Evolutionary conservation across 2,888 invertebrate species (phyloP).

Genomic region (Drosophila mayaguana): DNA sequence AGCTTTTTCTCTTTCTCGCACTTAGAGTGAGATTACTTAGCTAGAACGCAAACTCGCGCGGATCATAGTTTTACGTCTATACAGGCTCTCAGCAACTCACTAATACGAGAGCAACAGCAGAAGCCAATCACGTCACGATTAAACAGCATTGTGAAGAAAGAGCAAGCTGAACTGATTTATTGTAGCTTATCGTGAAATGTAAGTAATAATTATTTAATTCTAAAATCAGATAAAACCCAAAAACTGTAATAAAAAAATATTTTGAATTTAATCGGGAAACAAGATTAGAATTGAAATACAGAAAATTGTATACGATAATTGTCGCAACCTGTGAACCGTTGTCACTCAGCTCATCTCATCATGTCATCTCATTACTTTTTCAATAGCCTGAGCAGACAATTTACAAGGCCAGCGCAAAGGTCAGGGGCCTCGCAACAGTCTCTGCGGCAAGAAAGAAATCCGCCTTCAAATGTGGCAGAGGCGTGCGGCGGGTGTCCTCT

Average conservation of each 20-base stretch:
- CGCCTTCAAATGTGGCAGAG: not conserved
- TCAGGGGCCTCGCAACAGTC: conserved; percentile 10
- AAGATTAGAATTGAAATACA: not conserved
- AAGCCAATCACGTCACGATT: not conserved
- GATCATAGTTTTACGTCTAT: not conserved
- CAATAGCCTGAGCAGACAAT: not conserved
- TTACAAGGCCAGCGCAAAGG: conserved; percentile 19
- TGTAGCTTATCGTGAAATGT: not conserved
- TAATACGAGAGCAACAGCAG: not conserved
- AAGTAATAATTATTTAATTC: not conserved
- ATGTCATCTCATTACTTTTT: not conserved
- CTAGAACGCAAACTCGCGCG: not conserved
- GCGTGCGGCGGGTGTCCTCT: not conserved
- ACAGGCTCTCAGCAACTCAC: not conserved
- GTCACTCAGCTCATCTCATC: not conserved
- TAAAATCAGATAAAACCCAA: no score
- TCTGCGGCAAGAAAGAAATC: not conserved
- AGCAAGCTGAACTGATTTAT: not conserved
- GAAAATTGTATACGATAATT: not conserved
- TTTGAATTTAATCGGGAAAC: not conserved
- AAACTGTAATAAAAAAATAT: not conserved
- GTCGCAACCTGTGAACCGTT: not conserved
- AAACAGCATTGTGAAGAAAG: not conserved
- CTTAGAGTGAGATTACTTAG: accelerated
- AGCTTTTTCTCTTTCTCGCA: not conserved